A percentile compares a stretch with the other conserved stretches of the same genome.
Evolutionary conservation across 2,797 vertebrate genomes (phyloP).

Genomic region (Scarus forsteni): DNA sequence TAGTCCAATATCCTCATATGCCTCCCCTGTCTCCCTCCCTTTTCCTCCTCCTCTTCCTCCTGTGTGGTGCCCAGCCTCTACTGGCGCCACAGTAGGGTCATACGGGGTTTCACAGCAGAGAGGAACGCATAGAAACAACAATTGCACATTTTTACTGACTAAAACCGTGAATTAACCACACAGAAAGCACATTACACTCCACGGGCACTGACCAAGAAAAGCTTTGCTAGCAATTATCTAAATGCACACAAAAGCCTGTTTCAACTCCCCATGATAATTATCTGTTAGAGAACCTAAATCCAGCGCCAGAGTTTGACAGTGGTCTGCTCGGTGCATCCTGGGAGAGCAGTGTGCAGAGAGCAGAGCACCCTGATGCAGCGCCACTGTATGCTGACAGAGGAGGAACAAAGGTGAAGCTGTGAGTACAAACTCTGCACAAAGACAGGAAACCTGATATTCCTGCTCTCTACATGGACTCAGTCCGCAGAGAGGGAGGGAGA

Average conservation of each 20-base stretch:
- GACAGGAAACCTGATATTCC: constrained; percentile 83
- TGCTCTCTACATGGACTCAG: constrained; percentile 64
- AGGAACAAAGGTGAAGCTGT: constrained; percentile 77
- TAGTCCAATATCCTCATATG: constrained; percentile 46
- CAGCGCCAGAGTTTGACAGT: constrained; percentile 46
- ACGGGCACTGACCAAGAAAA: constrained; percentile 37
- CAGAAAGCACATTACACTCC: constrained; percentile 26
- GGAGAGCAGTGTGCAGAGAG: constrained; percentile 47
- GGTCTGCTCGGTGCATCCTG: constrained; percentile 48
- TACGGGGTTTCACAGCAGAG: constrained; percentile 66
- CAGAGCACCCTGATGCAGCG: constrained; percentile 58
- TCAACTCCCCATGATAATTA: constrained; percentile 63
- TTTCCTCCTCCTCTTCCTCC: constrained; percentile 43
- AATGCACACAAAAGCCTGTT: constrained; percentile 48
- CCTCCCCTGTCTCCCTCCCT: constrained; percentile 19
- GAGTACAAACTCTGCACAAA: constrained; percentile 82
- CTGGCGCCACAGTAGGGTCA: constrained; percentile 79
- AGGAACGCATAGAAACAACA: constrained; percentile 70
- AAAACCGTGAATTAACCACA: constrained; percentile 70
- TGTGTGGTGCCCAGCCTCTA: constrained; percentile 54
- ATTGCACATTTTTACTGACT: constrained; percentile 57
- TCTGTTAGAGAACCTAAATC: constrained; percentile 60
- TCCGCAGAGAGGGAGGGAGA: constrained; percentile 56
- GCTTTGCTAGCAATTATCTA: constrained; percentile 51
- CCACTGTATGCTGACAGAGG: constrained; percentile 72